These are phyloP conservation scores for Protonibea diacanthus DNA, from an alignment of 2,797 vertebrate species.

Conservation along the genomic window DNA sequence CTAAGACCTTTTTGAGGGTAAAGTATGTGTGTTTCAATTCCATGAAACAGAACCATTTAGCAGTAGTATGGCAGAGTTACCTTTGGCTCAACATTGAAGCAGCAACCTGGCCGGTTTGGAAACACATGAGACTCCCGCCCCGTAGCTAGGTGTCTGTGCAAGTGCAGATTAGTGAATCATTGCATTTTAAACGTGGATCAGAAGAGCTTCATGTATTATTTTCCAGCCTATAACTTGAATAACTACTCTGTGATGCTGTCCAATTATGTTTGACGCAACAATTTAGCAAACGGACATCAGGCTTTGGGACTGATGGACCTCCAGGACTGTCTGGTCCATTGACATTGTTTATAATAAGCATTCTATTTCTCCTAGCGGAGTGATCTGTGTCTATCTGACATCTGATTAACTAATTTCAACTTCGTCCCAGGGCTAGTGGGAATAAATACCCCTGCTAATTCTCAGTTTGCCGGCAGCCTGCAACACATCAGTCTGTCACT, in stretches of 20 bases:
- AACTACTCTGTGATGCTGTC: conserved; percentile 15
- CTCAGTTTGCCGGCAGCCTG: conserved; percentile 58
- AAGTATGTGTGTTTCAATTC: too few relatives aligned
- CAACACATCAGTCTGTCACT: conserved; percentile 55
- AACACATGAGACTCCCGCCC: conserved; percentile 3
- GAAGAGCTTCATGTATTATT: conserved; percentile 12
- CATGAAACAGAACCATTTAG: too few relatives aligned
- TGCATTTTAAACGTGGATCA: conserved; percentile 26
- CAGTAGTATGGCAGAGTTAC: too few relatives aligned
- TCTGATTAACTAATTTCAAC: conserved; percentile 71
- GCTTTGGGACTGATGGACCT: conserved; percentile 33
- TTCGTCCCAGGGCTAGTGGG: conserved; percentile 63
- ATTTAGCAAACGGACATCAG: conserved; percentile 9
- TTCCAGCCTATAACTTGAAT: conserved; percentile 23
- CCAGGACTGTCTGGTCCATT: conserved; percentile 40
- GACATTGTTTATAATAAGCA: conserved; percentile 56
- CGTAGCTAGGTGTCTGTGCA: conserved; percentile 29
- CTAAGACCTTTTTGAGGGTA: too few relatives aligned
- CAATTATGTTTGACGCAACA: neutral
- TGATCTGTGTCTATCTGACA: conserved; percentile 42
- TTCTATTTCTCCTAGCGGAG: conserved; percentile 32
- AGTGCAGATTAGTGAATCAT: conserved; percentile 48
- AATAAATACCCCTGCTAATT: conserved; percentile 76
- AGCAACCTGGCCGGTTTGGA: too few relatives aligned
- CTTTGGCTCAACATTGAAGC: too few relatives aligned